These are phyloP conservation scores for Diorhabda elongata DNA, from an alignment of 1,140 invertebrate species.

Conservation along the genomic window DNA sequence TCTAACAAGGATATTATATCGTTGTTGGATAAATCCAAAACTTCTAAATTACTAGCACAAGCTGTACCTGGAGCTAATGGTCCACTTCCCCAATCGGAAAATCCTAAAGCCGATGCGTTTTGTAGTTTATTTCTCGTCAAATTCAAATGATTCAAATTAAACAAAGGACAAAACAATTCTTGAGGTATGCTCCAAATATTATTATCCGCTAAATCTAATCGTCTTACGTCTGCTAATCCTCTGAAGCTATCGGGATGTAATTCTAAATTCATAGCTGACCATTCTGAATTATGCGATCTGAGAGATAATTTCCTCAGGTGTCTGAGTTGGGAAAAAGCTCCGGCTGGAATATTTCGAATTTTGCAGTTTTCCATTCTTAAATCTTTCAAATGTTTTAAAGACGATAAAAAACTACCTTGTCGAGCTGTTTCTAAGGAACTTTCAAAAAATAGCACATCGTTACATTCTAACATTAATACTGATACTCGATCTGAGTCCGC, in stretches of 20 bases:
- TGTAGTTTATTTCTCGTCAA: slow-evolving; percentile 74
- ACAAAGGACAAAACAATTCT: slow-evolving; percentile 70
- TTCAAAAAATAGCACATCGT: slow-evolving; percentile 75
- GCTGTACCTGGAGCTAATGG: slow-evolving; percentile 50
- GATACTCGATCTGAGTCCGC: slow-evolving; percentile 62
- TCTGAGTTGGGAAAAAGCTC: slow-evolving; percentile 61
- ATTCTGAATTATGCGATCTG: slow-evolving; percentile 73
- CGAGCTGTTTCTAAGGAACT: slow-evolving; percentile 60
- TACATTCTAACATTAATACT: slow-evolving; percentile 69
- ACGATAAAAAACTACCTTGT: slow-evolving; percentile 59
- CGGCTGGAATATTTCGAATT: slow-evolving; percentile 66
- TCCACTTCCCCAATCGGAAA: slow-evolving; percentile 59
- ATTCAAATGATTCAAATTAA: slow-evolving; percentile 66
- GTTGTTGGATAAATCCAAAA: slow-evolving; percentile 71
- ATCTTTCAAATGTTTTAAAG: slow-evolving; percentile 62
- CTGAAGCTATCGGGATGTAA: slow-evolving; percentile 66
- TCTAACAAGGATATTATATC: slow-evolving; percentile 65
- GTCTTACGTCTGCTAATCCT: slow-evolving; percentile 63
- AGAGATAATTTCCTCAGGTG: slow-evolving; percentile 65
- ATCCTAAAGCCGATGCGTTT: slow-evolving; percentile 67
- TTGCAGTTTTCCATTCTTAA: slow-evolving; percentile 75
- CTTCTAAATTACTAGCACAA: slow-evolving; percentile 63
- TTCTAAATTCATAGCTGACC: slow-evolving; percentile 73
- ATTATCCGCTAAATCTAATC: slow-evolving; percentile 72
- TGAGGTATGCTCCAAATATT: slow-evolving; percentile 74